Evolutionary conservation across 2,797 vertebrate genomes (phyloP).

Genomic region (Chelon auratus): DNA sequence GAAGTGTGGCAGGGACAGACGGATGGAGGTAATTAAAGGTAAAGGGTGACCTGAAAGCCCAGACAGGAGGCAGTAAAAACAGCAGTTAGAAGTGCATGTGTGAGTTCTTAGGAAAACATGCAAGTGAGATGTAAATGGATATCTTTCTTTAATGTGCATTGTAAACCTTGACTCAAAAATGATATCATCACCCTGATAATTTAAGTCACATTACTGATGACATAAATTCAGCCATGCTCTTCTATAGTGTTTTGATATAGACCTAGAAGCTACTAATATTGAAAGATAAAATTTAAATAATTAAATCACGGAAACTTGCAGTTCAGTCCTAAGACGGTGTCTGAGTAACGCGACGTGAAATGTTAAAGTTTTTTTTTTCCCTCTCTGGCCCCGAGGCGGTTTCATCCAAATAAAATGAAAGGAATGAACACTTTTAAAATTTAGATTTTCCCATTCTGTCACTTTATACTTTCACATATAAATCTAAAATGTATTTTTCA

Average conservation of each 20-base stretch:
- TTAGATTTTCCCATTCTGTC: conserved; percentile 50
- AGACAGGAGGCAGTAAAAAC: conserved; percentile 85
- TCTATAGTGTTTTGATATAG: conserved; percentile 5
- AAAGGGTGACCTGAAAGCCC: conserved; percentile 81
- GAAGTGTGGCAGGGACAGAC: conserved; percentile 51
- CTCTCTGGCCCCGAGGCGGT: conserved; percentile 46
- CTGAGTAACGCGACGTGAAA: conserved; percentile 48
- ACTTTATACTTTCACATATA: conserved; percentile 66
- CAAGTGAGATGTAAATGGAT: conserved; percentile 53
- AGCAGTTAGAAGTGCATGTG: conserved; percentile 65
- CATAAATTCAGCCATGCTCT: conserved; percentile 18
- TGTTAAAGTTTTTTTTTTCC: conserved; percentile 35
- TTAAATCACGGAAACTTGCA: conserved; percentile 23
- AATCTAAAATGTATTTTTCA: conserved; percentile 57
- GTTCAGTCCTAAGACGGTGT: conserved; percentile 33
- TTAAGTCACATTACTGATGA: conserved; percentile 11
- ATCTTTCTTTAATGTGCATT: conserved; percentile 30
- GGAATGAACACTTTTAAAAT: conserved; percentile 48
- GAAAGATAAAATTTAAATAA: conserved; percentile 36
- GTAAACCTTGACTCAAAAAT: conserved; percentile 38
- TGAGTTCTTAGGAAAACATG: conserved; percentile 69
- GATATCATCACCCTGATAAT: conserved; percentile 5
- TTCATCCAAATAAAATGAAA: conserved; percentile 67
- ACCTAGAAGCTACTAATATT: conserved; percentile 44
- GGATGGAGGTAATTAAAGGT: conserved; percentile 85